Base-by-base conservation (phyloP, 2,888 invertebrate species). In the Diachrysia chrysitis region DNA sequence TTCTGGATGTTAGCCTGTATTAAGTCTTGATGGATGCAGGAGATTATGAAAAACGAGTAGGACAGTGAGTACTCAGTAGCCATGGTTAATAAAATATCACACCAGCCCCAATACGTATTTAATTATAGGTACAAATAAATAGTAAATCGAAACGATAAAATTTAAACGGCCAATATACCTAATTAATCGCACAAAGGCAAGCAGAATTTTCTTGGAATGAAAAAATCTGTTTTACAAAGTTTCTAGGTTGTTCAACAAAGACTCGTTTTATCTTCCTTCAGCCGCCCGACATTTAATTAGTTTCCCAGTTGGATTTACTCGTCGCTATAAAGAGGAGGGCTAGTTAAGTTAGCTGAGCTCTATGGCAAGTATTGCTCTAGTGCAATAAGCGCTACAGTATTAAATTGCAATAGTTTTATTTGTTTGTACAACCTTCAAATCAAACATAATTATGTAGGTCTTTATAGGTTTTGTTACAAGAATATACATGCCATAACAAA, bases 201-300 rank as follows among this genome's bases (percentile, higher is more conserved):
- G 59, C 29, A 61, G 54, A 75, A 77, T 78, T 73, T 71, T 62
- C 58, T 63, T 58, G 16, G 61, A 75, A 65, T 76, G 59, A 69
- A 77, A 78, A 71, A 74, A 73, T 68, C 46, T 71, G 66, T 74
- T 70, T 58, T 51, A 61, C 56, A 68, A 69, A 73, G 77, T 69
- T 78, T 69, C 73, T 69, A 78, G 72, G 70, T 71, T 80, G 79
- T 84, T 81, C 78, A 61, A 82, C 73, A 69, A 71, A 81, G 73
- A 72, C 67, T 68, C 78, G 69, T 81, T 86, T 79, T 77, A 83
- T 83, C 75, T 81, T 79, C 74, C 73, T 71, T 73, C 69, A 79
- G 75, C 78, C 79, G 72, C 63, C 81, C 84, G 86, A 85, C 79
- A 85, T 87, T 89, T 88, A 89, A 90, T 90, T 90, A 89, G 85